Evolutionary conservation across 2,797 vertebrate genomes (phyloP).

Genomic region (Gila robusta): DNA sequence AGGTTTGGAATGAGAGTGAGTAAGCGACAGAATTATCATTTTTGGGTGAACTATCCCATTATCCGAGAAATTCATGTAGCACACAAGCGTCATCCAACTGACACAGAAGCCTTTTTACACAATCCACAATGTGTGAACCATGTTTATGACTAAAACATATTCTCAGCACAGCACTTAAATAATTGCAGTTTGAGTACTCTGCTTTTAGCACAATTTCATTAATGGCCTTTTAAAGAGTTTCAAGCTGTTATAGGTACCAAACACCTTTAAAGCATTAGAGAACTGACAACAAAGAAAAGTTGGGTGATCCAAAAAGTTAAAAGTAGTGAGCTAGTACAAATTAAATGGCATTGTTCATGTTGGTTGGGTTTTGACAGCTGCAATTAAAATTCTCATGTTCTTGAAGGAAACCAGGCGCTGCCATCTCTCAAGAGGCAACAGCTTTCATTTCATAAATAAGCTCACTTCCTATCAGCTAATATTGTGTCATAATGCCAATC

Average conservation of each 20-base stretch:
- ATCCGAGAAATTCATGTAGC: slow-evolving; percentile 4
- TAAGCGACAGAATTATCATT: not conserved
- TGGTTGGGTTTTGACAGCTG: slow-evolving; percentile 37
- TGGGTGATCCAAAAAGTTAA: slow-evolving; percentile 25
- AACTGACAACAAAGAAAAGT: slow-evolving; percentile 1
- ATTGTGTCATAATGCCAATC: slow-evolving; percentile 43
- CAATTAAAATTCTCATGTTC: slow-evolving; percentile 46
- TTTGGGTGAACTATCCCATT: slow-evolving; percentile 12
- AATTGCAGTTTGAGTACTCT: slow-evolving; percentile 3
- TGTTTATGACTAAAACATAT: slow-evolving; percentile 16
- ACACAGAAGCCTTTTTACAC: slow-evolving; percentile 20
- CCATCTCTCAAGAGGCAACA: slow-evolving; percentile 21
- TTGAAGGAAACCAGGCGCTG: slow-evolving; percentile 31
- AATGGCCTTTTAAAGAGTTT: slow-evolving; percentile 10
- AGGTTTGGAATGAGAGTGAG: not conserved
- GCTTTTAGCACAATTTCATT: slow-evolving; percentile 11
- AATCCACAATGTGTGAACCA: slow-evolving; percentile 14
- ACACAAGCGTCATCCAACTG: not conserved
- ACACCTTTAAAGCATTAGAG: not conserved
- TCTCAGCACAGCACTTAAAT: slow-evolving; percentile 29
- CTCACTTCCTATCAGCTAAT: slow-evolving; percentile 36
- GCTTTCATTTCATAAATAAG: slow-evolving; percentile 37
- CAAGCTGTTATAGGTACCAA: slow-evolving; percentile 5
- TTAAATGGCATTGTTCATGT: slow-evolving; percentile 20
- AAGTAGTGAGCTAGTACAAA: slow-evolving; percentile 22